Evolutionary conservation across 2,113 vertebrate genomes (phyloP).

Genomic region (Prunella fulvescens): DNA sequence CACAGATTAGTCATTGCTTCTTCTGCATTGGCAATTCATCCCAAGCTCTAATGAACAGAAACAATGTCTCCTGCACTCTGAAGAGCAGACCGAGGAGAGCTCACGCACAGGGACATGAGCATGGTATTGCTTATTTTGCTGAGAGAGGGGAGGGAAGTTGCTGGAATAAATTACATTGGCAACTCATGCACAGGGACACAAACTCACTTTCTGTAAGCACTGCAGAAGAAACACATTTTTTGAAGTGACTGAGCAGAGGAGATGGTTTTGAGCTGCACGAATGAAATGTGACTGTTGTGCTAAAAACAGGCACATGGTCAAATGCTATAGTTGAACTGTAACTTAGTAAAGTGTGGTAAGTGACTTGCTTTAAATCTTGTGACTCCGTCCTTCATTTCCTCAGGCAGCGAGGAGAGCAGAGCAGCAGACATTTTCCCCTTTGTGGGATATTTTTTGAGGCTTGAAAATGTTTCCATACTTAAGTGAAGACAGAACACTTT

Average conservation of each 20-base stretch:
- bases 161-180: not conserved
- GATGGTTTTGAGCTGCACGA: not conserved
- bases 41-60: not conserved
- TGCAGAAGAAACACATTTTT: not conserved
- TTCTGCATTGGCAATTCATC: not conserved
- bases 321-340: conserved; percentile 43
- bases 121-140: not conserved
- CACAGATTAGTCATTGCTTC: not conserved
- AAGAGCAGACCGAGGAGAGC: not conserved
- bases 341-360: conserved; percentile 62
- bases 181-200: not conserved
- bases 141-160: not conserved
- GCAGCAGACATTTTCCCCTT: conserved; percentile 41
- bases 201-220: not conserved
- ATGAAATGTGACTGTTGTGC: conserved; percentile 38
- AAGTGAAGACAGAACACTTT: conserved; percentile 47
- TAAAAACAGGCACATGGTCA: conserved; percentile 54
- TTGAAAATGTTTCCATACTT: conserved; percentile 59
- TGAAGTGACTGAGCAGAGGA: not conserved
- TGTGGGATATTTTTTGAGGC: conserved; percentile 55
- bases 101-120: not conserved
- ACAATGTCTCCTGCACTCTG: not conserved
- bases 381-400: conserved; percentile 53
- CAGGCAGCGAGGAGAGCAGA: not conserved
- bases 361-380: conserved; percentile 53